Conservation (phyloP, 2,888 invertebrate species). For the Muschampia plurimacula region DNA sequence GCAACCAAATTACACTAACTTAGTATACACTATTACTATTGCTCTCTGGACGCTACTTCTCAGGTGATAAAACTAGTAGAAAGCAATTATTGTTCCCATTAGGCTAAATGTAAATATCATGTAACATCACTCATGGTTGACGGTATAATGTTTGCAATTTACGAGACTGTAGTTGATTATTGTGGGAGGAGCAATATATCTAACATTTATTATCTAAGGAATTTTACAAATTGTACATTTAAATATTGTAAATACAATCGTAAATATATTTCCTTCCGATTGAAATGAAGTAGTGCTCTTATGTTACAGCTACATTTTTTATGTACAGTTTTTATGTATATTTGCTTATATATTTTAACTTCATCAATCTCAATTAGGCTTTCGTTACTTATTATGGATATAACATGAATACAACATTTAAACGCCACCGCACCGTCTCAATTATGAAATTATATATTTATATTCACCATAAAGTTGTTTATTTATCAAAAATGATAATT, state of each 20-base stretch:
- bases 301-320: not conserved
- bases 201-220: constrained; percentile 3
- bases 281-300: not conserved
- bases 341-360: no score
- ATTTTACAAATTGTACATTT: not conserved
- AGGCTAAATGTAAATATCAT: constrained; percentile 27
- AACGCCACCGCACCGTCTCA: no score
- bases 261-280: not conserved
- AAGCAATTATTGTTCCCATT: constrained; percentile 24
- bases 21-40: constrained; percentile 63
- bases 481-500: no score
- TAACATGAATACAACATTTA: no score
- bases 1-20: constrained; percentile 66
- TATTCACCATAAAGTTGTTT: no score
- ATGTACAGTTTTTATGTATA: no score
- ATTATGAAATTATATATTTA: no score
- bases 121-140: constrained; percentile 11
- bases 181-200: constrained; percentile 1
- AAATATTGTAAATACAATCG: not conserved
- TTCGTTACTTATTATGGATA: no score
- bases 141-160: constrained; percentile 24
- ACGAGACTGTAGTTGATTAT: constrained; percentile 29
- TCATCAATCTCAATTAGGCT: no score
- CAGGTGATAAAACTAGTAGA: constrained; percentile 66
- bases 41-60: constrained; percentile 66